Evolutionary conservation across 2,113 vertebrate species (phyloP).

Genomic region (Cinclus mexicanus): DNA sequence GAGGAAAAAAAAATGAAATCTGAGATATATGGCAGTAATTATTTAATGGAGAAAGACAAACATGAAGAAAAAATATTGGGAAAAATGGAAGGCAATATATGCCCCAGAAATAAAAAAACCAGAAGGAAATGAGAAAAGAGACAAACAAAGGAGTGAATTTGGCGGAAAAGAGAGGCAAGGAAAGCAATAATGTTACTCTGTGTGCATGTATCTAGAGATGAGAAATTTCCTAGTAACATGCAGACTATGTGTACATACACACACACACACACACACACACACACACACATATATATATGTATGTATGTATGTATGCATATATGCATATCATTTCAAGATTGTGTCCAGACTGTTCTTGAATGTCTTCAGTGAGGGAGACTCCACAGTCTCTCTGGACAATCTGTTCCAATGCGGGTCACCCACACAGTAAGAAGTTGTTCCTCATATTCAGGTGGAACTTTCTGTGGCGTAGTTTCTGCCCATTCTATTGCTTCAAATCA

Average conservation of each 20-base stretch:
- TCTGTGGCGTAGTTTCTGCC: not conserved
- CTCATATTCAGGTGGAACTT: not conserved
- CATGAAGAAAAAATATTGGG: not conserved
- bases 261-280: no score
- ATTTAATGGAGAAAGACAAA: not conserved
- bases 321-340: not conserved
- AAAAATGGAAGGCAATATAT: not conserved
- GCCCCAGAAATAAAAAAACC: not conserved
- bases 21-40: not conserved
- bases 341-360: not conserved
- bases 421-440: not conserved
- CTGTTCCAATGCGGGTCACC: fast-evolving
- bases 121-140: fast-evolving
- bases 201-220: not conserved
- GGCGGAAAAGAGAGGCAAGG: not conserved
- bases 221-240: not conserved
- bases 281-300: no score
- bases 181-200: not conserved
- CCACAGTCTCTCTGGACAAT: not conserved
- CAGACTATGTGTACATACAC: not conserved
- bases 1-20: not conserved
- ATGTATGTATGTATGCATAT: not conserved
- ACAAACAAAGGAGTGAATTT: not conserved
- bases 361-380: not conserved
- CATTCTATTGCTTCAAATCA: no score